Evolutionary conservation across 2,113 vertebrate species (phyloP), one percentile per base, ranked within the genome.

Genomic region (Cricetomys ansorgei): DNA sequence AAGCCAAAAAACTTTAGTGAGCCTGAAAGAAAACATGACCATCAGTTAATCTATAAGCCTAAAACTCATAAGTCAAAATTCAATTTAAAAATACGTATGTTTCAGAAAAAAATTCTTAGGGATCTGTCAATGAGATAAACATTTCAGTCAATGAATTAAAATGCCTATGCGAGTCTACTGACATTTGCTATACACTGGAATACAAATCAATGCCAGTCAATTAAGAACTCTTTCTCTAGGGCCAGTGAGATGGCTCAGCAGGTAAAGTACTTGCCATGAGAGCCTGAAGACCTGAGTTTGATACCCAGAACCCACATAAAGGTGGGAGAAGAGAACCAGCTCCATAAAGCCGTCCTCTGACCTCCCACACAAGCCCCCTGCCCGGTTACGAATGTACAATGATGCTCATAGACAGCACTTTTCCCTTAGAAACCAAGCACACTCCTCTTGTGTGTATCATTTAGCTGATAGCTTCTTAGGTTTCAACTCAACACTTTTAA

Each of bases 101-200:
- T 70, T 70, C 43, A 80, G 31, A 48, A 45, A 86, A 90, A 70
- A 73, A 57, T 27, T 75, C 45, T 72, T 19, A 69, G 50, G 59
- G n/a, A 62, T 89, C 25, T 80, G 45, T 87, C 34, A 57, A 48
- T 64, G 40, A 86, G 43, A 88, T 88, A 94, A 80, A 83, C 65
- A 94, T 89, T 96, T 86, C 43, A 79, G n/a, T n/a, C 84, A 89
- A 70, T 45, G 27, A 77, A 89, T 89, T 55, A 94, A 92, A 95
- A 93, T 27, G 19, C 50, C 12, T 59, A 53, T 48, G 27, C 15
- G 79, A 53, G 37, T 92, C 50, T 94, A 53, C 21, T 53, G 25
- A 50, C n/a, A 90, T 16, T 17, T 40, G 34, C 12, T 64, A 65
- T 17, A 43, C 8, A 85, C 43, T 62, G n/a, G 29, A 31, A 88